Base-by-base conservation (phyloP, 1,140 invertebrate species). In the Daktulosphaira vitifoliae region DNA sequence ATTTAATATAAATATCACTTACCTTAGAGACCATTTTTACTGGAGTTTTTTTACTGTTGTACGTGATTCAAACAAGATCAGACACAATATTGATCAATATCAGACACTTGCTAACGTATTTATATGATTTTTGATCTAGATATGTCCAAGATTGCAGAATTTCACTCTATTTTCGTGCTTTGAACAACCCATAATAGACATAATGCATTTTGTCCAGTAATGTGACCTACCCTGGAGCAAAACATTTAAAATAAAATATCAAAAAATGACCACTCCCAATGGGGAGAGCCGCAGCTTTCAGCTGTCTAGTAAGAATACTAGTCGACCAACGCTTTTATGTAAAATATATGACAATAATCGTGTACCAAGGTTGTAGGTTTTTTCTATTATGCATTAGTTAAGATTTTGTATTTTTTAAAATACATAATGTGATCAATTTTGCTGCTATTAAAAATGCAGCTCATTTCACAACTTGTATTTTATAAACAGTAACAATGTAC, bases 241-340 rank as follows among this genome's bases (percentile, higher is more conserved):
- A 44, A 33, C 29, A 11, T 33, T 33, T 33, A n/a, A n/a, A n/a
- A n/a, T n/a, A n/a, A n/a, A n/a, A n/a, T n/a, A n/a, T n/a, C 38
- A 56, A 11, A 56, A 25, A 56, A 56, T 38, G 22, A 9, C 53
- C 53, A 42, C 53, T 56, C 53, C 53, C 38, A 9, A 56, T 8
- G n/a, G 53, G n/a, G n/a, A 56, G 33, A 44, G n/a, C 8, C 38
- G n/a, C 16, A 22, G 29, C 18, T 15, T 5, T 25, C 23, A 6
- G 33, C 53, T 23, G 38, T 22, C 23, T 18, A n/a, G 15, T 33
- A 8, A n/a, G 29, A 18, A 16, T 38, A 15, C 18, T 11, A 22
- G 39, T 42, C 38, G 33, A 8, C 38, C 22, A 44, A 56, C 53
- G 53, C 13, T 56, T 56, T 56, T 44, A 44, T 56, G 38, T 56